Base-by-base conservation (phyloP, 2,113 vertebrate genomes). In the Camarhynchus parvulus region DNA sequence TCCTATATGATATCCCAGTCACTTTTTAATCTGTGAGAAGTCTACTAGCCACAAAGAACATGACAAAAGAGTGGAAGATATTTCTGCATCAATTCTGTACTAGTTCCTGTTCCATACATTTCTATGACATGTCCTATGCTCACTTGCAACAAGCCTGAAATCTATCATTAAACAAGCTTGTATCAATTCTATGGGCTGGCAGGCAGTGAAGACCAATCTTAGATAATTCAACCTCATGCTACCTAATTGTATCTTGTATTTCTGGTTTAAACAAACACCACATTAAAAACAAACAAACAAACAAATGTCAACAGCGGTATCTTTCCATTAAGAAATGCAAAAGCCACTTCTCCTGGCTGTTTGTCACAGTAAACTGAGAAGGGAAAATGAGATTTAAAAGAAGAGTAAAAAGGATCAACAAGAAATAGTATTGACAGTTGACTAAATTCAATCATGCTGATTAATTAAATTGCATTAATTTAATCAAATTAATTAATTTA, bases 301-400 rank as follows among this genome's bases (percentile, higher is more conserved):
- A 76, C 68, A 35, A 89, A 64, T 8, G 72, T 75, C 85, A 98
- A 96, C 44, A 97, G 69, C 63, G 85, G 68, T 41, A 96, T 35
- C 59, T 95, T 96, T 97, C 77, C 92, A 94, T 89, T 94, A 93
- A 92, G 93, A 97, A 94, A 97, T 70, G 56, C 62, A 94, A 96
- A 75, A 82, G 64, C 9, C 10, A 41, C 87, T 84, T 83, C 86
- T 91, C 76, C 56, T 58, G n/a, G 81, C 39, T 61, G 61, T 94
- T 81, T 89, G 31, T 83, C 56, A 75, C 27, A 83, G 53, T 90
- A 96, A 95, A 97, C 58, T 90, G 83, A 92, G 97, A 74, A 66
- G n/a, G 20, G 15, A 92, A 89, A 94, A 53, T 5, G 5, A n/a
- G 22, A 30, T 64, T 55, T 75, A 64, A 66, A 92, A 64, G 14